A percentile compares a stretch with the other conserved stretches of the same genome.
Conservation (phyloP, 2,888 invertebrate genomes). For the Parnassius glacialis region DNA sequence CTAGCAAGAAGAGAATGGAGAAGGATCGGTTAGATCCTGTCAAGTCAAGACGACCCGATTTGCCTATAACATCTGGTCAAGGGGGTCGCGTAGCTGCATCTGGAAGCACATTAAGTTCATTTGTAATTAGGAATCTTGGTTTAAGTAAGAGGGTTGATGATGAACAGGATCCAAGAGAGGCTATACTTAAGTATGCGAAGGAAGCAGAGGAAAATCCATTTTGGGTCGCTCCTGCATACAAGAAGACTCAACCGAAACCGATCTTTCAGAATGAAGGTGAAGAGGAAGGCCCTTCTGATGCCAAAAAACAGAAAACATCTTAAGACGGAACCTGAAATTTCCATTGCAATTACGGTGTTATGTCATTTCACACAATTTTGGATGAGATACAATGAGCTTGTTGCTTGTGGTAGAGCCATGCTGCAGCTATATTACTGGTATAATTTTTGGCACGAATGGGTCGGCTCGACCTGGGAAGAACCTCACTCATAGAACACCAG, state of each 20-base stretch:
- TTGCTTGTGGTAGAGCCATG: too few species aligned
- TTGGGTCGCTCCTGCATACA: constrained; percentile 96
- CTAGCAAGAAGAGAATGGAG: constrained; percentile 94
- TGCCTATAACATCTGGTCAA: constrained; percentile 93
- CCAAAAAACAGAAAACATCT: constrained; percentile 74
- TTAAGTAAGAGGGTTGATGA: constrained; percentile 95
- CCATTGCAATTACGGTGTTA: too few species aligned
- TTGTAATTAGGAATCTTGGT: constrained; percentile 96
- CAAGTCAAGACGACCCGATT: constrained; percentile 90
- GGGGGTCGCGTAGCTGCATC: constrained; percentile 97
- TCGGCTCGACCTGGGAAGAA: too few species aligned
- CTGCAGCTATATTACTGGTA: too few species aligned
- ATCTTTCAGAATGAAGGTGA: constrained; percentile 84
- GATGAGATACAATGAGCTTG: too few species aligned
- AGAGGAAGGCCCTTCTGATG: constrained; percentile 73
- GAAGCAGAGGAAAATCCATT: constrained; percentile 98
- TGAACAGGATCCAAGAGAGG: constrained; percentile 96
- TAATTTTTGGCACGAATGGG: too few species aligned
- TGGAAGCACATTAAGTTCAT: constrained; percentile 97
- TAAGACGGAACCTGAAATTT: not conserved
- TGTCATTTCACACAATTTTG: too few species aligned
- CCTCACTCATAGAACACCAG: too few species aligned
- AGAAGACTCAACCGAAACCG: constrained; percentile 92
- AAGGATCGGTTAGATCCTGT: constrained; percentile 93
- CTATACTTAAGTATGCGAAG: constrained; percentile 96